Percentiles rank a stretch among this genome's conserved stretches.
These are phyloP conservation scores for Clostera curtula DNA, from an alignment of 2,888 invertebrate species.

Conservation along the genomic window DNA sequence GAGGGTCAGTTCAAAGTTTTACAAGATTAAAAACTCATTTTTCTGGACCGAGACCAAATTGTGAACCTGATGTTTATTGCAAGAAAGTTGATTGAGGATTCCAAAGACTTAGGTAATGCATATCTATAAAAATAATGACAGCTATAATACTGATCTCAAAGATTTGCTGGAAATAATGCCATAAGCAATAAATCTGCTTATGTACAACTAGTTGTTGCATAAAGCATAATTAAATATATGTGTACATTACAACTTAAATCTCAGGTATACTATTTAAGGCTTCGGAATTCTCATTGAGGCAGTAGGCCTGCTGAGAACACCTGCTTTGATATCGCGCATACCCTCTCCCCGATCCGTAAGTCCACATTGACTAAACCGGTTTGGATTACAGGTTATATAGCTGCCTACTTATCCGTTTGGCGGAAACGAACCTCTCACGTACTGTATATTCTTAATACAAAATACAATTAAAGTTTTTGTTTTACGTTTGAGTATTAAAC, in stretches of 20 bases:
- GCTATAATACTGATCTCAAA: too few species aligned
- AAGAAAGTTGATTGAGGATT: too few species aligned
- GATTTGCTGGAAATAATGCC: too few species aligned
- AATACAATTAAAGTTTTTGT: constrained; percentile 18
- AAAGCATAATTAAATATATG: constrained; percentile 20
- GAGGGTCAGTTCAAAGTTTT: constrained; percentile 15
- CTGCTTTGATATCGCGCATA: constrained; percentile 71
- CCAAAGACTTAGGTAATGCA: too few species aligned
- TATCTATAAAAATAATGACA: too few species aligned
- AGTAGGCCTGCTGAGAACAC: constrained; percentile 62
- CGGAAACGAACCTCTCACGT: constrained; percentile 65
- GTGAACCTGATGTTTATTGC: neutral
- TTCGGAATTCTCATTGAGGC: constrained; percentile 68
- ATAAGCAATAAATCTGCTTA: too few species aligned
- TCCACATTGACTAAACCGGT: constrained; percentile 70
- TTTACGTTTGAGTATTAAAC: too few species aligned
- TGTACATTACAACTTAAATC: constrained; percentile 40
- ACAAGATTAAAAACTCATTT: constrained; percentile 17
- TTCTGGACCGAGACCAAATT: constrained; percentile 4
- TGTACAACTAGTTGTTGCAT: too few species aligned
- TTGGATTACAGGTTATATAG: constrained; percentile 69
- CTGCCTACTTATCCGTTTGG: constrained; percentile 68
- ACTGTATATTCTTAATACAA: constrained; percentile 43
- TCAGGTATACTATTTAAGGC: constrained; percentile 50
- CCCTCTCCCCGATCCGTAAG: constrained; percentile 63